Base-by-base conservation (phyloP, 2,888 invertebrate species). In the Parthenolecanium corni region DNA sequence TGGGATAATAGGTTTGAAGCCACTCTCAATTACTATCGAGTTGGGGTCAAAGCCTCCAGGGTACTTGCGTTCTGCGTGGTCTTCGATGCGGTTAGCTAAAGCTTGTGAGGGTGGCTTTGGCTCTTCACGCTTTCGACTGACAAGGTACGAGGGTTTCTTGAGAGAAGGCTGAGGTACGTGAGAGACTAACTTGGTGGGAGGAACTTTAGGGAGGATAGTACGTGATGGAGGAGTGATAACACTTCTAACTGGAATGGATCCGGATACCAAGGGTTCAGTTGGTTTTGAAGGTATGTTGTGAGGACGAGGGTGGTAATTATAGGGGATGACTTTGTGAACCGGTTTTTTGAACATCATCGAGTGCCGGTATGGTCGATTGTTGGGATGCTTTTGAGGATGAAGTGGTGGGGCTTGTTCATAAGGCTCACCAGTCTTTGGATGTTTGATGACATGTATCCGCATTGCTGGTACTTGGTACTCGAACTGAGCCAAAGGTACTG, bases 21-120 rank as follows among this genome's bases (percentile, higher is more conserved):
- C 89, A 64, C 86, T 83, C 74, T 90, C 89, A 14, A 89, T 83
- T 0, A 89, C 84, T 4, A 90, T 83, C 0, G 86, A 83, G 67
- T 83, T 83, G 0, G 89, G 88, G 71, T 86, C 82, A 68, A 90
- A 90, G 0, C 88, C 87, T 1, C 64, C 68, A 21, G 31, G 36
- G 12, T 24, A 20, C 1, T 25, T 18, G 11, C 16, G 57, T 5
- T 23, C 23, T 6, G 49, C 47, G 16, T 38, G 47, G n/a, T 58
- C 58, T 36, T 58, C 58, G 5, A 21, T 1, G 47, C 38, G 31
- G 23, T 23, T 49, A 47, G 21, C 20, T 9, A 53, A 21, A 12
- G 23, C 31, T 6, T 46, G 25, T 16, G 20, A 21, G 5, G 31
- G 51, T 0, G 40, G 25, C 16, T 46, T 23, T 2, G 58, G 51